These are phyloP conservation scores for Tetraneura akinire DNA, from an alignment of 1,140 invertebrate species.

Conservation along the genomic window DNA sequence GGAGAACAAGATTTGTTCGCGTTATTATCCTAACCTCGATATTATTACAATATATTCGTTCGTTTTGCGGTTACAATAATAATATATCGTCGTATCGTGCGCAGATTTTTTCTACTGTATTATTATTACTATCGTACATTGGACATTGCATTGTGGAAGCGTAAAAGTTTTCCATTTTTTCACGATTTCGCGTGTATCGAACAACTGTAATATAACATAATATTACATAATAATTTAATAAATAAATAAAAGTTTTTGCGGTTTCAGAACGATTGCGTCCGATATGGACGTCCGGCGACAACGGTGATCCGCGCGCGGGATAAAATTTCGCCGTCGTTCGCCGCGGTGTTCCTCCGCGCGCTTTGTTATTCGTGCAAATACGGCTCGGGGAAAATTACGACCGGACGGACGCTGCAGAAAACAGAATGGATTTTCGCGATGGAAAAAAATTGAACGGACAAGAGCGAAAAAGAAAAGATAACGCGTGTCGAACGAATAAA, in stretches of 20 bases:
- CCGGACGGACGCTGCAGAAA: neutral
- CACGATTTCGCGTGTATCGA: too few relatives aligned
- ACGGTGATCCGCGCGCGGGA: neutral
- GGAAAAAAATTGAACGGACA: neutral
- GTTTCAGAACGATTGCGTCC: conserved; percentile 34
- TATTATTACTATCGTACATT: too few relatives aligned
- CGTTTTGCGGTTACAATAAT: too few relatives aligned
- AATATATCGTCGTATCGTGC: too few relatives aligned
- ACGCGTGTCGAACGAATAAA: conserved; percentile 16
- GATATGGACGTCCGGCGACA: conserved; percentile 3
- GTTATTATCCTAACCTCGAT: too few relatives aligned
- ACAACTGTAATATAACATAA: neutral
- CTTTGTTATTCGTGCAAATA: conserved; percentile 37
- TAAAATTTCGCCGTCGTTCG: conserved; percentile 12
- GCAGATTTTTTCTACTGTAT: too few relatives aligned
- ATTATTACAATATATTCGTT: too few relatives aligned
- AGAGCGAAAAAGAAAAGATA: conserved; percentile 23
- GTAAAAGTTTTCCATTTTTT: neutral
- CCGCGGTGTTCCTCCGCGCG: conserved; percentile 6
- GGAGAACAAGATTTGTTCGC: too few relatives aligned
- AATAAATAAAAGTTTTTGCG: conserved; percentile 33
- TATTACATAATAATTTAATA: too few relatives aligned
- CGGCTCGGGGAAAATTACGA: neutral
- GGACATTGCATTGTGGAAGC: too few relatives aligned
- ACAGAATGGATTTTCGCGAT: conserved; percentile 24